Evolutionary conservation across 1,140 invertebrate genomes (phyloP).

Genomic region (Bradysia coprophila): DNA sequence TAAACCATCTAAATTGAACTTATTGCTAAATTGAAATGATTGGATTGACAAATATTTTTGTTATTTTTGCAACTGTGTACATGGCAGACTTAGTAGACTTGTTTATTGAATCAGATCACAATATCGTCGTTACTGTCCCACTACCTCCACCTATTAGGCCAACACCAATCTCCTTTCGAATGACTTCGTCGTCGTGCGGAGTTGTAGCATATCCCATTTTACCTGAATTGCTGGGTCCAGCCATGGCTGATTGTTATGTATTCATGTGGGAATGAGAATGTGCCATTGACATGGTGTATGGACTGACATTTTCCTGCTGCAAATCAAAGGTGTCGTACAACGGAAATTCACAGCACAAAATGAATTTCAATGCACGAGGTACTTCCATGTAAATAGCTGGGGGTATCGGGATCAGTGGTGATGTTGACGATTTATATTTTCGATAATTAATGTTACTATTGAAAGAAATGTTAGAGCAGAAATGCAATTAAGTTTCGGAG

Average conservation of each 20-base stretch:
- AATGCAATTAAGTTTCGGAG: neutral
- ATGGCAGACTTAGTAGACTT: too few species aligned
- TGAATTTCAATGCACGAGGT: conserved; percentile 58
- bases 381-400: conserved; percentile 67
- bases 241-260: conserved; percentile 23
- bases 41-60: too few species aligned
- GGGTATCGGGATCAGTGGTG: conserved; percentile 71
- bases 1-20: too few species aligned
- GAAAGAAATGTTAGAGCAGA: conserved; percentile 7
- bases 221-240: conserved; percentile 1
- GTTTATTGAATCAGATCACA: too few species aligned
- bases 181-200: neutral
- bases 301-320: conserved; percentile 42
- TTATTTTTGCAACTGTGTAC: too few species aligned
- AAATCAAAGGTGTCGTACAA: conserved; percentile 59
- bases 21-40: too few species aligned
- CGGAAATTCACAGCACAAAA: conserved; percentile 73
- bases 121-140: neutral
- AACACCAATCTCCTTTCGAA: neutral
- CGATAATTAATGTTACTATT: conserved; percentile 62
- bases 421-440: conserved; percentile 70
- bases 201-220: too few species aligned
- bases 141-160: too few species aligned
- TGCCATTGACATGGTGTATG: conserved; percentile 53
- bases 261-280: conserved; percentile 56